Percentiles rank a stretch among this genome's conserved stretches.
phyloP scores from a whole-genome alignment of 1,140 invertebrate species.

The Drosophila baimaii region DNA sequence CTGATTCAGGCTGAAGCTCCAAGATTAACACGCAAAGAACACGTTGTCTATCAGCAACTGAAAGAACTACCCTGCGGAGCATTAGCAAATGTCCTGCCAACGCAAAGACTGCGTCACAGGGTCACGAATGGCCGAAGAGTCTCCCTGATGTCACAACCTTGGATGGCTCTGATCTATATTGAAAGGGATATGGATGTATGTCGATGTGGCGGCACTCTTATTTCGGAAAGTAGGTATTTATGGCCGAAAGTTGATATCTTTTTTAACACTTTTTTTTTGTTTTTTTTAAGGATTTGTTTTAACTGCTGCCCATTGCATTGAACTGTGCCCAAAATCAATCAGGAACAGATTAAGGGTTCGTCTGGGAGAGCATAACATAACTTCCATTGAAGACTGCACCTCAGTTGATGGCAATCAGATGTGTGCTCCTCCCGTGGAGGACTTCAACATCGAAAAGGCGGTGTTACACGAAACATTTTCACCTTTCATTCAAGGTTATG shows the following conservation, averaged over 20 bases:
- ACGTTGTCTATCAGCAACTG: not conserved
- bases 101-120: not conserved
- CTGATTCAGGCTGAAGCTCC: not conserved
- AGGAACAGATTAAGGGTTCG: conserved; percentile 1
- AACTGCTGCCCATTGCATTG: conserved; percentile 8
- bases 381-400: not conserved
- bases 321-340: not conserved
- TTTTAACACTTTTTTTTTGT: not conserved
- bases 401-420: not conserved
- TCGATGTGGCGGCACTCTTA: conserved; percentile 5
- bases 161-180: conserved; percentile 5
- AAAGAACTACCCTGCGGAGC: not conserved
- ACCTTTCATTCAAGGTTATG: not conserved
- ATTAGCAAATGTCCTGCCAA: not conserved
- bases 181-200: not conserved
- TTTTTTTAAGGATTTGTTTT: not conserved
- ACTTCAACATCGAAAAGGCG: not conserved
- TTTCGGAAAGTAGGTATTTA: not conserved
- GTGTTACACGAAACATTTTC: not conserved
- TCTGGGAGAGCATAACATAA: conserved; percentile 10
- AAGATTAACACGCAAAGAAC: not conserved
- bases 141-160: conserved; percentile 10
- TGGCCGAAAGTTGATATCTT: not conserved
- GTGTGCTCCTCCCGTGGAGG: conserved; percentile 2
- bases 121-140: conserved; percentile 3